Conservation (phyloP, 2,797 vertebrate genomes). For the Phalloptychus januarius region DNA sequence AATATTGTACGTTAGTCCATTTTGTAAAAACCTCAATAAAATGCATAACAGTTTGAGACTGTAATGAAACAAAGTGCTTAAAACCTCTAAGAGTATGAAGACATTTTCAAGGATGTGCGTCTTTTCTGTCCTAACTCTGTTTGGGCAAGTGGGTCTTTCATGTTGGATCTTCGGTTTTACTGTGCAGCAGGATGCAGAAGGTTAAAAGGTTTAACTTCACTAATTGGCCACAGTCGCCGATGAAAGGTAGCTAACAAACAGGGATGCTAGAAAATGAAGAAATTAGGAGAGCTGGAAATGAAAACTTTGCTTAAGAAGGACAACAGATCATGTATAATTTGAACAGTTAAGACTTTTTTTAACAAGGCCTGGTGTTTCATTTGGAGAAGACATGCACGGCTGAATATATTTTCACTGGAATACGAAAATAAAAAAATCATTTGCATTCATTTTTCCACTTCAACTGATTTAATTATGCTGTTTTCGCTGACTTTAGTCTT, state of each 20-base stretch:
- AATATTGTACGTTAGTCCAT: not conserved
- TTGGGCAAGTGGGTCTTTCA: slow-evolving; percentile 40
- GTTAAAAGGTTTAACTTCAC: slow-evolving; percentile 82
- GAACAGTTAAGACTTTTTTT: slow-evolving; percentile 3
- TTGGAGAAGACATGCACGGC: slow-evolving; percentile 1
- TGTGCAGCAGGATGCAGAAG: slow-evolving; percentile 51
- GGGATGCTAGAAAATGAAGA: slow-evolving; percentile 6
- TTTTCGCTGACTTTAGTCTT: slow-evolving; percentile 16
- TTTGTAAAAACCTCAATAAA: not conserved
- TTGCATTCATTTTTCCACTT: slow-evolving; percentile 20
- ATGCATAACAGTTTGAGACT: not conserved
- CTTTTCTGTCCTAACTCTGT: not conserved
- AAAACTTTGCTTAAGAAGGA: slow-evolving; percentile 12
- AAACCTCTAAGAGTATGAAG: not conserved
- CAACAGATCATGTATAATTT: not conserved
- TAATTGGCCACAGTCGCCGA: slow-evolving; percentile 82
- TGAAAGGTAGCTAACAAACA: slow-evolving; percentile 63
- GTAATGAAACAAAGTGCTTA: not conserved
- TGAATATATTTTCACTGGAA: slow-evolving; percentile 13
- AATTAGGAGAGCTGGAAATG: slow-evolving; percentile 10
- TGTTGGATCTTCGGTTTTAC: slow-evolving; percentile 21
- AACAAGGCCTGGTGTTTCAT: not conserved
- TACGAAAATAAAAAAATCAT: slow-evolving; percentile 5
- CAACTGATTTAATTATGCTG: slow-evolving; percentile 22
- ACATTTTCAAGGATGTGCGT: no score